A percentile compares a stretch with the other conserved stretches of the same genome.
phyloP scores from a whole-genome alignment of 2,797 vertebrate genomes.

The Capromys pilorides region DNA sequence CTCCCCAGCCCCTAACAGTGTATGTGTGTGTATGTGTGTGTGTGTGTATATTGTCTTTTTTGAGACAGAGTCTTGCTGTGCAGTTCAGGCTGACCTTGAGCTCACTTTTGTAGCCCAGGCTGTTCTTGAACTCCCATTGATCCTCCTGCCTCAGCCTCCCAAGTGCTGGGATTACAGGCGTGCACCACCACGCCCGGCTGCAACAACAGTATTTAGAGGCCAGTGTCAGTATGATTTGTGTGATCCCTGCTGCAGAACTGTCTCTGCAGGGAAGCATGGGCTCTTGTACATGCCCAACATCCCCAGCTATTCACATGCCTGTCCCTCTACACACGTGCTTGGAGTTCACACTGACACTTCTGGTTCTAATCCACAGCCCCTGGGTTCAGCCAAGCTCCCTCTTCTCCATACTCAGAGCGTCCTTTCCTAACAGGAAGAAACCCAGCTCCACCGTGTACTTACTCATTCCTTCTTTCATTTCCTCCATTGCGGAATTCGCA shows the following conservation, averaged over 20 bases:
- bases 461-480: background rate
- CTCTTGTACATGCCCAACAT: background rate
- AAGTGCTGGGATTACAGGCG: too few species aligned
- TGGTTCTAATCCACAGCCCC: background rate
- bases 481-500: background rate
- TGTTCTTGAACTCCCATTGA: too few species aligned
- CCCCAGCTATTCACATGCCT: background rate
- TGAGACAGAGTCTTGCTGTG: too few species aligned
- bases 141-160: too few species aligned
- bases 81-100: too few species aligned
- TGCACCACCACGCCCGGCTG: too few species aligned
- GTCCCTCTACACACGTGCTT: background rate
- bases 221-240: background rate
- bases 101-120: too few species aligned
- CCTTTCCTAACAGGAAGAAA: background rate
- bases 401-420: background rate
- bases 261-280: background rate
- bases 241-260: background rate
- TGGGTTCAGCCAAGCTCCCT: background rate
- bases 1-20: too few species aligned
- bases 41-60: too few species aligned
- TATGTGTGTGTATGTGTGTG: too few species aligned
- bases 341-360: background rate
- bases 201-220: too few species aligned
- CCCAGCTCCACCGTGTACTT: background rate